Conservation (phyloP, 2,797 vertebrate species). For the Mormyrops boulengeri region DNA sequence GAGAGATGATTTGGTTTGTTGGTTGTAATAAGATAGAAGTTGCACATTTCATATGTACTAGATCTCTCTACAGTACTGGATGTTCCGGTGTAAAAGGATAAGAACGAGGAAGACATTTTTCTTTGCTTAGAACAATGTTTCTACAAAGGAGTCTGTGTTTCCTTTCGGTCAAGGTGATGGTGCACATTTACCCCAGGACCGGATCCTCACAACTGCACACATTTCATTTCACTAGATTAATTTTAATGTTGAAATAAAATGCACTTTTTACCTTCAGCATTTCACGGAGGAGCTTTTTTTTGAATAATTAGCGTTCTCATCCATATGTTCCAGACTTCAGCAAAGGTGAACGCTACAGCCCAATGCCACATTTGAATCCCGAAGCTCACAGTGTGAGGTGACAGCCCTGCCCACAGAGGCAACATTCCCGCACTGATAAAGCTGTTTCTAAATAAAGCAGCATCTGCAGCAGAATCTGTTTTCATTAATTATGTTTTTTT, state of each 20-base stretch:
- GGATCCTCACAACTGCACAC: not conserved
- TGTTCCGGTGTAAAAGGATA: not conserved
- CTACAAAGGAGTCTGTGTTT: not conserved
- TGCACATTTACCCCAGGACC: not conserved
- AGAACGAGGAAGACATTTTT: not conserved
- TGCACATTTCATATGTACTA: not conserved
- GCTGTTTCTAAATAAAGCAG: not conserved
- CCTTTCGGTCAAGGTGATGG: not conserved
- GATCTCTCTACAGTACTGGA: not conserved
- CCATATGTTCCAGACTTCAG: not conserved
- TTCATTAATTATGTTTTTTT: slow-evolving; percentile 11
- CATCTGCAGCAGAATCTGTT: slow-evolving; percentile 3
- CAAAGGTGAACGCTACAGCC: not conserved
- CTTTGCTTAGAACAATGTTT: not conserved
- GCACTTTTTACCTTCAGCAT: not conserved
- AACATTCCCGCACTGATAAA: not conserved
- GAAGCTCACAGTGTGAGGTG: not conserved
- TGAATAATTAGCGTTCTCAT: not conserved
- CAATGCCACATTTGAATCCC: not conserved
- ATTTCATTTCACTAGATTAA: not conserved
- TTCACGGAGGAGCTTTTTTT: not conserved
- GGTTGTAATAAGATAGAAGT: not conserved
- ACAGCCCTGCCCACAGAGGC: not conserved
- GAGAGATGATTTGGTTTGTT: not conserved
- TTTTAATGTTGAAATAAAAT: not conserved